A percentile compares a stretch with the other conserved stretches of the same genome.
Evolutionary conservation across 2,113 vertebrate genomes (phyloP).

Genomic region (Spizaetus ornatus): DNA sequence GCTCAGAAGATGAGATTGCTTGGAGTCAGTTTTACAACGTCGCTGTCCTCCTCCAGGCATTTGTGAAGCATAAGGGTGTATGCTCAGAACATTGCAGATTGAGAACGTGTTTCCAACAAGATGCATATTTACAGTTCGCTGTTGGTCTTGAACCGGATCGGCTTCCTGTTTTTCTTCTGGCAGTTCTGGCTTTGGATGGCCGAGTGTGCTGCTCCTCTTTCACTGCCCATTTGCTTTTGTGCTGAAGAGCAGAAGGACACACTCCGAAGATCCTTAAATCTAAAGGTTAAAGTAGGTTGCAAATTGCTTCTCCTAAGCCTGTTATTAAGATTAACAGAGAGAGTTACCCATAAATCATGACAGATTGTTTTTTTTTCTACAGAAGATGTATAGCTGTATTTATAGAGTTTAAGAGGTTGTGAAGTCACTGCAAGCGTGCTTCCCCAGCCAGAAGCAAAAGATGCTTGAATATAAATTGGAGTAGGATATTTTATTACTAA

Average conservation of each 20-base stretch:
- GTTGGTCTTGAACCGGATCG: neutral
- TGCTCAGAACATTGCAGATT: neutral
- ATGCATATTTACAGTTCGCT: neutral
- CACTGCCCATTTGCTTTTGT: neutral
- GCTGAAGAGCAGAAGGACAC: neutral
- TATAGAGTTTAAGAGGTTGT: neutral
- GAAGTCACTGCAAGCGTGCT: neutral
- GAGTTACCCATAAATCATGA: neutral
- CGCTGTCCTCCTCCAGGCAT: conserved; percentile 3
- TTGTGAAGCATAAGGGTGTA: conserved; percentile 44
- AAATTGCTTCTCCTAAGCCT: conserved; percentile 6
- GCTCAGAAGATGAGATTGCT: conserved; percentile 28
- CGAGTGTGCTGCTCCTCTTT: neutral
- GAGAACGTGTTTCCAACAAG: conserved; percentile 1
- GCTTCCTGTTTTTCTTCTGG: conserved; percentile 41
- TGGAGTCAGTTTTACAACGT: conserved; percentile 14
- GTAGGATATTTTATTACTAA: neutral
- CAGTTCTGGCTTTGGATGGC: neutral
- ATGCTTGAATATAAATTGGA: neutral
- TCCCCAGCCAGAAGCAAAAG: neutral
- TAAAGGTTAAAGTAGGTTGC: conserved; percentile 9
- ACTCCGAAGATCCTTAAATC: neutral
- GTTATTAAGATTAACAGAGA: conserved; percentile 34
- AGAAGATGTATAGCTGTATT: neutral
- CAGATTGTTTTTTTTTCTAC: neutral